These are phyloP conservation scores for Thalassophryne amazonica DNA, from an alignment of 2,797 vertebrate species.

Conservation along the genomic window DNA sequence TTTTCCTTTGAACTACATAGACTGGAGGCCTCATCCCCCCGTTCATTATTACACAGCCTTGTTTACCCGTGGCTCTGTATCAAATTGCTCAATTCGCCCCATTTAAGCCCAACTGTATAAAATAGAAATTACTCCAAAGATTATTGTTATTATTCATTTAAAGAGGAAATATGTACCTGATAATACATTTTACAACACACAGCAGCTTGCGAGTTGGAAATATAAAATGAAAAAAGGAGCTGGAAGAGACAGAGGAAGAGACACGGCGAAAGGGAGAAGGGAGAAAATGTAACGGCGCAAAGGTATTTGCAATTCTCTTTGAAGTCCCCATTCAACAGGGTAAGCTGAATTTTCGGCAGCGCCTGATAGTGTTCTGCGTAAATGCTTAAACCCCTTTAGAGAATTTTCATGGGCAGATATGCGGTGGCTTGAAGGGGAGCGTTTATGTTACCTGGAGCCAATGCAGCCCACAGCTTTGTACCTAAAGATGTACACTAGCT, in stretches of 20 bases:
- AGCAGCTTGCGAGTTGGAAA: slow-evolving; percentile 69
- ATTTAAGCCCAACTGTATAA: slow-evolving; percentile 60
- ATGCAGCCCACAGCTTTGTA: slow-evolving; percentile 84
- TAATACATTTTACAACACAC: slow-evolving; percentile 78
- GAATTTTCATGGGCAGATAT: slow-evolving; percentile 97
- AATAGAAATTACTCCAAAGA: slow-evolving; percentile 77
- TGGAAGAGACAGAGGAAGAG: slow-evolving; percentile 39
- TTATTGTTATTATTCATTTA: slow-evolving; percentile 83
- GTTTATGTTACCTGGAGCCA: slow-evolving; percentile 93
- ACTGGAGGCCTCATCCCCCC: slow-evolving; percentile 69
- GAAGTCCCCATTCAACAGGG: slow-evolving; percentile 96
- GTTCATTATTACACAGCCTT: slow-evolving; percentile 70
- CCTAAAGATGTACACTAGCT: slow-evolving; percentile 88
- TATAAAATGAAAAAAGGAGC: slow-evolving; percentile 73
- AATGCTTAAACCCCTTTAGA: slow-evolving; percentile 99
- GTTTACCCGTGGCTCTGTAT: slow-evolving; percentile 71
- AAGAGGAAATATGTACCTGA: slow-evolving; percentile 73
- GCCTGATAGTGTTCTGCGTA: slow-evolving; percentile 98
- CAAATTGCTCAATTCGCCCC: slow-evolving; percentile 59
- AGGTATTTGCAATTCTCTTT: slow-evolving; percentile 97
- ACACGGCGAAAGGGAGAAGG: slow-evolving; percentile 29
- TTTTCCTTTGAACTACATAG: slow-evolving; percentile 62
- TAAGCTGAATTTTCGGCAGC: slow-evolving; percentile 96
- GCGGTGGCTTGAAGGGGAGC: slow-evolving; percentile 87
- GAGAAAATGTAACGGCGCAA: slow-evolving; percentile 80